Evolutionary conservation across 2,797 vertebrate genomes (phyloP).

Genomic region (Pelochelys cantorii): DNA sequence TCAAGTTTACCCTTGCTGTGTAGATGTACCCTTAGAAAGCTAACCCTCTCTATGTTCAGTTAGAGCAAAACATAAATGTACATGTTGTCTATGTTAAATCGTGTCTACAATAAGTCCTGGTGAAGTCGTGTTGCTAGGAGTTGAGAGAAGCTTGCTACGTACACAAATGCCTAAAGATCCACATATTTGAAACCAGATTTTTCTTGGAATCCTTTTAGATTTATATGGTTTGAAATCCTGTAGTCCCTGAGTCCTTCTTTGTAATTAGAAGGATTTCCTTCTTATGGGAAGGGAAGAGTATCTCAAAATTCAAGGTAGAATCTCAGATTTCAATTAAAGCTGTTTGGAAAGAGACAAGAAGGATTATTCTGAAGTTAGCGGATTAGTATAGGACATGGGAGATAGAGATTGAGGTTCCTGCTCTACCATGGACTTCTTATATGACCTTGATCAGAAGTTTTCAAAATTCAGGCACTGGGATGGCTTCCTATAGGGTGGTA

Average conservation of each 20-base stretch:
- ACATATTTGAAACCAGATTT: neutral
- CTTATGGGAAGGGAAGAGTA: neutral
- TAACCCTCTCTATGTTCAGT: neutral
- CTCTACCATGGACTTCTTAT: neutral
- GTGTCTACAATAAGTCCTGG: neutral
- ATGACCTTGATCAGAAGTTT: neutral
- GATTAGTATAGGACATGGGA: neutral
- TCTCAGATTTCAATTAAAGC: neutral
- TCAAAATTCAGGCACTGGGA: too few relatives aligned
- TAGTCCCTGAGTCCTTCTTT: neutral
- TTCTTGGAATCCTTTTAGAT: neutral
- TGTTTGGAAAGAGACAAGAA: neutral
- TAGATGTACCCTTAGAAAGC: neutral
- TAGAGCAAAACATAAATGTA: neutral
- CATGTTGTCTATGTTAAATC: neutral
- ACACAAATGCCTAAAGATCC: fast-evolving
- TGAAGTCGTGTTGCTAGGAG: neutral
- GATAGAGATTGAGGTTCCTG: neutral
- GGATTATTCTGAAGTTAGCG: neutral
- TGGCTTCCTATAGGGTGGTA: too few relatives aligned
- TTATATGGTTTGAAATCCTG: neutral
- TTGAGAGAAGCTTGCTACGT: neutral
- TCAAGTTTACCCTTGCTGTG: too few relatives aligned
- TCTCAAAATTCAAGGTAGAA: neutral
- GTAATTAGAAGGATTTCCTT: neutral